Evolutionary conservation across 2,797 vertebrate genomes (phyloP), one percentile per base, ranked within the genome.

Genomic region (Pristis pectinata): DNA sequence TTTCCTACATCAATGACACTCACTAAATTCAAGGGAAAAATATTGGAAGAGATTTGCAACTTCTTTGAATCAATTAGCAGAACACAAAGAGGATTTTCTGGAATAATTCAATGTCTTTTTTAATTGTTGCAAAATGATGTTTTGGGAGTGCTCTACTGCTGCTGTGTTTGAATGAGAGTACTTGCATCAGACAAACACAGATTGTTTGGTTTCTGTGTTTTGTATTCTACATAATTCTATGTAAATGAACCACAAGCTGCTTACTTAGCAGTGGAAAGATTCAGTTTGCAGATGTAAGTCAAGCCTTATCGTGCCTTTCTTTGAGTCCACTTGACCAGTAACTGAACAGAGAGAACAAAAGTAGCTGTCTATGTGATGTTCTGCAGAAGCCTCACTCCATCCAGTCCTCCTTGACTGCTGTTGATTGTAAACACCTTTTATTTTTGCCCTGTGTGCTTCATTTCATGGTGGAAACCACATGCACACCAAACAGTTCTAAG

Each of bases 201-300:
- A n/a, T 8, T 24, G 30, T 56, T 59, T 30, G 4, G 34, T 19
- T 91, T 59, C 24, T 53, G 44, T 53, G 82, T 82, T 30, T 22
- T 30, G 22, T 56, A 56, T 53, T 85, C 82, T 85, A 30, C 4
- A 19, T 64, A 87, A 10, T 37, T 91, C 59, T 37, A 37, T 74
- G 27, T 37, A 76, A 76, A 72, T n/a, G 70, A 74, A 76, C 70
- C 92, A 76, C 70, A 76, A 74, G 67, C 27, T 53, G 49, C 2
- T 37, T 74, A 34, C 49, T 94, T 53, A 76, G 13, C 92, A 53
- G 53, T 76, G 92, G 70, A 94, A 94, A 94, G 67, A 34, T 76
- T 94, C 92, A 72, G 44, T 94, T 94, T 34, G 72, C 41, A 94
- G 70, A 76, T 56, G 92, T 70, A 74, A 94, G 27, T n/a, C 92